Base-by-base conservation (phyloP, 2,113 vertebrate species). In the Coptodon rendalli region DNA sequence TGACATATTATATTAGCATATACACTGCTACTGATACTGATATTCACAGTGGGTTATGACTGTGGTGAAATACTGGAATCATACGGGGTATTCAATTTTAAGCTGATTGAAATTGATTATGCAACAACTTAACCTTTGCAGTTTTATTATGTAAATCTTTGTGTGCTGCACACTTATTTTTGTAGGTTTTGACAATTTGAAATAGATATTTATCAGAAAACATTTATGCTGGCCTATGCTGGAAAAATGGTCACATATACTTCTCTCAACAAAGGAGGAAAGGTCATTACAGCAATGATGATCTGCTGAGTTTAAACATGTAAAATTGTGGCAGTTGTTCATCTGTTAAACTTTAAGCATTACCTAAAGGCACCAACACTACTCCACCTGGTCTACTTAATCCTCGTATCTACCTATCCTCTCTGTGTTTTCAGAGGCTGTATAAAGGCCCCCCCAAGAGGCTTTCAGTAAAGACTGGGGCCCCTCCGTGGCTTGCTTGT, bases 401-500 rank as follows among this genome's bases (percentile, higher is more conserved):
- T 91, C 83, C 89, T 84, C 38, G 2, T 53, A 57, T 54, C 89
- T 61, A 66, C 6, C 66, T 52, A 88, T 71, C 6, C n/a, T 52
- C 45, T 82, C 50, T 36, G 57, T 57, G 71, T 53, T 87, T 83
- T 87, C 88, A 11, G 84, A 43, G 85, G 68, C 83, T 1, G 1
- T 13, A 56, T 92, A 90, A 94, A 87, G 68, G 17, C 48, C 83
- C 76, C 27, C 38, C 36, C 9, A 81, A 81, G 82, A 81, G 84
- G 86, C 45, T 53, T 5, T 66, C 78, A 85, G 86, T 90, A 92
- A 91, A 88, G 80, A 59, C 40, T 6, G 13, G 11, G 68, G 86
- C 61, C 40, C 40, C 85, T 86, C 85, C 36, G 76, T 85, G 57
- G 43, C 34, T 90, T 68, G 24, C 76, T 63, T 94, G 95, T 96